Conservation (phyloP, 2,888 invertebrate species). For the Zaprionus bogoriensis region DNA sequence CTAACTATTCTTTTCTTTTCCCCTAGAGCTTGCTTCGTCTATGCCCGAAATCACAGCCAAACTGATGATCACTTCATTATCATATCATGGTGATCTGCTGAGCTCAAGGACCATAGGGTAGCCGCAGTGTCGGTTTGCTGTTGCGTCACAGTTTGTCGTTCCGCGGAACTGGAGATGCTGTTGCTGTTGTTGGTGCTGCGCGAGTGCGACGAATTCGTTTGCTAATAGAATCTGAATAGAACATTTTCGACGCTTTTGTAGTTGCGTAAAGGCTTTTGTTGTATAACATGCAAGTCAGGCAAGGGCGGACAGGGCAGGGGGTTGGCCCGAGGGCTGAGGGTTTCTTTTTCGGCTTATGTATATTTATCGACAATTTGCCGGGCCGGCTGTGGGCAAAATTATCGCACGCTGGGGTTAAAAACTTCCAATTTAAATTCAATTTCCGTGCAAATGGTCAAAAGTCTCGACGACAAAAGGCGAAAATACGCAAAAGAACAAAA, state of each 20-base stretch:
- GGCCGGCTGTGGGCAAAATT: conserved; percentile 60
- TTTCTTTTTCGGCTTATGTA: conserved; percentile 44
- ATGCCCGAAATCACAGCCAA: too few species aligned
- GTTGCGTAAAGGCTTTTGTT: conserved; percentile 44
- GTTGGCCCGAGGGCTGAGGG: not conserved
- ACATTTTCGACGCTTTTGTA: conserved; percentile 61
- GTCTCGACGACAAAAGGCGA: conserved; percentile 67
- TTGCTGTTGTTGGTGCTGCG: conserved; percentile 1
- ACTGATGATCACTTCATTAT: conserved; percentile 57
- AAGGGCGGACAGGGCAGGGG: not conserved
- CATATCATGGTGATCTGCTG: conserved; percentile 23
- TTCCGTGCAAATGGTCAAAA: conserved; percentile 80
- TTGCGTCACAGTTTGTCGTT: too few species aligned
- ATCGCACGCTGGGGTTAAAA: conserved; percentile 79
- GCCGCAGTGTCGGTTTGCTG: conserved; percentile 54
- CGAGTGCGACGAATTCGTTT: conserved; percentile 63
- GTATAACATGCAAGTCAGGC: too few species aligned
- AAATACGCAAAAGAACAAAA: conserved; percentile 49
- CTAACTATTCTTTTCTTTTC: too few species aligned
- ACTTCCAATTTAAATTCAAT: conserved; percentile 80
- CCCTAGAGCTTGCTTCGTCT: too few species aligned
- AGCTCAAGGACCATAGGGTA: conserved; percentile 10
- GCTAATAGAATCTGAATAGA: conserved; percentile 74
- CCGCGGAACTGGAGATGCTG: not conserved
- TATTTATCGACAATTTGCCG: conserved; percentile 63